A percentile compares a stretch with the other conserved stretches of the same genome.
Evolutionary conservation across 2,888 invertebrate species (phyloP).

Genomic region (Lasioglossum lativentre): DNA sequence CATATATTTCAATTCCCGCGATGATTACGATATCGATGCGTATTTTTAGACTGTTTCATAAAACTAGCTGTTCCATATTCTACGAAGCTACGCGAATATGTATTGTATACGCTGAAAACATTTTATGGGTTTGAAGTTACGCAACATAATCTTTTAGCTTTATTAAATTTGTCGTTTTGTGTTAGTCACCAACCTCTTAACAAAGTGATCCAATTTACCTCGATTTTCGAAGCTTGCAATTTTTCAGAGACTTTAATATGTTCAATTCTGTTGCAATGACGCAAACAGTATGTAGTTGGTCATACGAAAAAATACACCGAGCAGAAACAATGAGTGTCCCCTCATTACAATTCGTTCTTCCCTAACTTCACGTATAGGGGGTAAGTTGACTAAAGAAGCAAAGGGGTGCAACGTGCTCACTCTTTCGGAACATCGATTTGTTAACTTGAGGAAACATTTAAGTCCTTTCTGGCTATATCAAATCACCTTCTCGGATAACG

Average conservation of each 20-base stretch:
- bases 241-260: not conserved
- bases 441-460: conserved; percentile 37
- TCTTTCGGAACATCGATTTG: conserved; percentile 45
- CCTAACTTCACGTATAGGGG: conserved; percentile 8
- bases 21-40: not conserved
- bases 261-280: not conserved
- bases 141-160: conserved; percentile 46
- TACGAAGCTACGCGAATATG: conserved; percentile 4
- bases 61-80: conserved; percentile 9
- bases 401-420: conserved; percentile 35
- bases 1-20: not conserved
- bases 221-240: not conserved
- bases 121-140: conserved; percentile 16
- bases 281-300: not conserved
- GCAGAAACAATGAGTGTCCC: conserved; percentile 26
- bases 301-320: conserved; percentile 30
- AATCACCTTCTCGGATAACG: not conserved
- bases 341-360: conserved; percentile 41
- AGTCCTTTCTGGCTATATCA: conserved; percentile 18
- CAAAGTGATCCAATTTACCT: conserved; percentile 7
- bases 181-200: conserved; percentile 31
- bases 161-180: conserved; percentile 47
- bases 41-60: conserved; percentile 24
- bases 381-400: conserved; percentile 21
- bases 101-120: not conserved